phyloP scores from a whole-genome alignment of 2,113 vertebrate species.

The Hippocampus mohnikei region DNA sequence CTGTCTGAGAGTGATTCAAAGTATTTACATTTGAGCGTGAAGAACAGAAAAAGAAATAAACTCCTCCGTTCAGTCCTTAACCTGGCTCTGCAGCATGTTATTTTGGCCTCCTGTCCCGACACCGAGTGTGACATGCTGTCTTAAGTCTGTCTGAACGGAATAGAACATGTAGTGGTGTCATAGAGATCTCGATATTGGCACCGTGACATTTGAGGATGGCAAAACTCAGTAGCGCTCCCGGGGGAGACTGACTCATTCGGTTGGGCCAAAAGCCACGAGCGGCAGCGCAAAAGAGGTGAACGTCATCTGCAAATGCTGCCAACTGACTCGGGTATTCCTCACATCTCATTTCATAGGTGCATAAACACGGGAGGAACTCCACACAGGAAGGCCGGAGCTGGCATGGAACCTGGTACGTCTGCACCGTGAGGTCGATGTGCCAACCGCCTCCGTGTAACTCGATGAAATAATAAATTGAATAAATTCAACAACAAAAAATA shows the following conservation, averaged over 20 bases:
- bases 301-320: not conserved
- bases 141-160: slow-evolving; percentile 22
- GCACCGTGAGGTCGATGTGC: too few relatives aligned
- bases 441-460: too few relatives aligned
- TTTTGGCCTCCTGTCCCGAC: slow-evolving; percentile 15
- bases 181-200: slow-evolving; percentile 9
- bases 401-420: too few relatives aligned
- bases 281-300: not conserved
- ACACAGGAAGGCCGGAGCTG: too few relatives aligned
- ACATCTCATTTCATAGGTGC: not conserved
- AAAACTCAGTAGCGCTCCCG: slow-evolving; percentile 29
- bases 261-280: slow-evolving; percentile 3
- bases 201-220: slow-evolving; percentile 24
- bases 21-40: slow-evolving; percentile 63
- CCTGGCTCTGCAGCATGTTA: not conserved
- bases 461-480: too few relatives aligned
- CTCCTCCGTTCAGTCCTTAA: not conserved
- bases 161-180: slow-evolving; percentile 19
- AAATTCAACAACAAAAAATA: too few relatives aligned
- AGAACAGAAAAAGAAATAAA: not conserved
- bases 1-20: slow-evolving; percentile 69
- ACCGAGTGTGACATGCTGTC: slow-evolving; percentile 33
- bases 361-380: not conserved
- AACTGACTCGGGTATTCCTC: not conserved
- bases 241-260: slow-evolving; percentile 26